Percentiles rank a stretch among this genome's conserved stretches.
These are phyloP conservation scores for Nansenia antarctica DNA, from an alignment of 2,113 vertebrate genomes.

Conservation along the genomic window DNA sequence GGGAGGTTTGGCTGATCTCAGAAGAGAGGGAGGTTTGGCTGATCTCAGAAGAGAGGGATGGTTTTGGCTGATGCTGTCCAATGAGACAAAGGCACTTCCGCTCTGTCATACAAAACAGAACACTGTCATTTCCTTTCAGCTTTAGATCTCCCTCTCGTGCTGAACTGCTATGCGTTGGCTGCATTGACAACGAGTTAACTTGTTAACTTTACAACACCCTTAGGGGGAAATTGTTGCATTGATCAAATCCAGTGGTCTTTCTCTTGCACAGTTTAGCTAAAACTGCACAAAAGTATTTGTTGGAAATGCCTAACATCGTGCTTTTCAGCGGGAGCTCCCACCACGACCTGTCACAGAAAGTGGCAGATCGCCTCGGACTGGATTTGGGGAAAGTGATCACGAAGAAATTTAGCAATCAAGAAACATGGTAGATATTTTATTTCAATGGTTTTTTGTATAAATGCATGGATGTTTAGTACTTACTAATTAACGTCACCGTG, in stretches of 20 bases:
- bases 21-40: no score
- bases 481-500: no score
- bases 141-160: neutral
- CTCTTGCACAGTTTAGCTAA: neutral
- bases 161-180: neutral
- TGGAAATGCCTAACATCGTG: constrained; percentile 78
- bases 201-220: neutral
- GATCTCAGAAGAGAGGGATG: no score
- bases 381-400: constrained; percentile 89
- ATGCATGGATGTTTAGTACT: neutral
- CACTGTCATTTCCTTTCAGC: constrained; percentile 39
- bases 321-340: constrained; percentile 82
- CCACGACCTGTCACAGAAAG: constrained; percentile 80
- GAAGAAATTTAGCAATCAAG: constrained; percentile 93
- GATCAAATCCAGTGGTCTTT: neutral
- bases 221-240: constrained; percentile 13
- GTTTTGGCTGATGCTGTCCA: constrained; percentile 11
- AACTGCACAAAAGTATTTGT: neutral
- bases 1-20: no score
- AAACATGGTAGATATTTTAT: constrained; percentile 81
- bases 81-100: constrained; percentile 50
- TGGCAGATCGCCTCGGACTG: constrained; percentile 77
- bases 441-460: neutral
- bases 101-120: constrained; percentile 1
- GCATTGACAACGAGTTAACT: neutral